Evolutionary conservation across 37 sponge, comb jelly and placozoan genomes (phyloP), one percentile per base, ranked within the genome.

Genomic region (Aplysina aerophoba): DNA sequence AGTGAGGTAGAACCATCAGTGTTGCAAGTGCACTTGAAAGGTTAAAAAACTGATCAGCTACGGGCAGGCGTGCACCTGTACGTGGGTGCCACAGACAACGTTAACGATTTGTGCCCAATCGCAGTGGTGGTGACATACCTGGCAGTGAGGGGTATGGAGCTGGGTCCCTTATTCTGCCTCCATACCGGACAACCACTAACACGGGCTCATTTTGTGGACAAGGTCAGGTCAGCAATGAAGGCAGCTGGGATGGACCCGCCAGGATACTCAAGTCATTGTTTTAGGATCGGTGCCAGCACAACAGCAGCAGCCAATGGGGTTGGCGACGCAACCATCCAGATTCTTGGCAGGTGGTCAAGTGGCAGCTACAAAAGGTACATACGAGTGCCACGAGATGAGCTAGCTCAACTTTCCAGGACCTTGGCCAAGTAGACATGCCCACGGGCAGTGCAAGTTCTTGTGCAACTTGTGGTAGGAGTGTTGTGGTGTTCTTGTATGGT

Each of bases 91-190:
- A n/a, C n/a, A n/a, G n/a, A n/a, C n/a, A n/a, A n/a, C n/a, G n/a
- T n/a, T n/a, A n/a, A n/a, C n/a, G n/a, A 73, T 37, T 22, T 73
- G 36, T 73, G 74, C 41, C 74, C 74, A 31, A 31, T 73, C 27
- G 66, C 66, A n/a, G n/a, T n/a, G n/a, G n/a, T n/a, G n/a, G n/a
- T n/a, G n/a, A n/a, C n/a, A n/a, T n/a, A n/a, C n/a, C 22, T 8
- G 66, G 22, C 66, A n/a, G n/a, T n/a, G 66, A 65, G 35, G n/a
- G n/a, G n/a, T n/a, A n/a, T n/a, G n/a, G n/a, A n/a, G n/a, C n/a
- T n/a, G n/a, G n/a, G n/a, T n/a, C 80, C 74, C 21, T 40, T 73
- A 5, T 73, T 73, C 36, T 5, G 19, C 17, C 20, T 73, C 12
- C 21, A 31, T 13, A 37, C 31, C 41, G 74, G 74, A 37, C 40